Evolutionary conservation across 2,888 invertebrate genomes (phyloP), one percentile per base, ranked within the genome.

Genomic region (Cheilosia pagana): DNA sequence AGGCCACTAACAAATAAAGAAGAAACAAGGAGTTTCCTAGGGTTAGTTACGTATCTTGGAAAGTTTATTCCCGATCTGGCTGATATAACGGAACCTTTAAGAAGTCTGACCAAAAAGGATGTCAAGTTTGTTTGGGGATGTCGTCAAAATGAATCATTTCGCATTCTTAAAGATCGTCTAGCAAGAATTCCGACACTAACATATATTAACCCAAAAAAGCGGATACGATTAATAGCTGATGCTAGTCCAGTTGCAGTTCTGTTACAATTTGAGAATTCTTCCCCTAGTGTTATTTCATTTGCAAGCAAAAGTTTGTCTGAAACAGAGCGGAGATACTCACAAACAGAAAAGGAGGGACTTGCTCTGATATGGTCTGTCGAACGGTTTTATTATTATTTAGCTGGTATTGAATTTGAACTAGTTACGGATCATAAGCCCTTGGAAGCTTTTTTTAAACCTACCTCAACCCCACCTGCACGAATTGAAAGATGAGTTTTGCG

Each of bases 41-140:
- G 28, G 28, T 28, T 28, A 28, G 7, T 28, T 7, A 28, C 28
- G 28, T 28, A 28, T 7, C 28, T 28, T 28, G 28, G 7, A 28
- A 28, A 6, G 28, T 28, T 7, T 1, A 70, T 86, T 39, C 81
- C 81, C 12, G 85, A 86, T 35, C 28, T 86, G 25, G 72, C 62
- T 8, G 62, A 85, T 50, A 63, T 59, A 16, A 87, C 83, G 8
- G 81, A 86, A 43, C 78, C 83, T 23, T 55, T 81, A 4, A 60
- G 87, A 52, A 48, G 45, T 2, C 28, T 83, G 7, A 57, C 75
- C 16, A 86, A 85, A 59, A 50, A 65, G 43, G 63, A 85, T 21
- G 48, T 57, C 23, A 70, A 81, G 72, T 87, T 87, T 67, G 35
- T 59, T 14, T 87, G 87, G 87, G 68, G 59, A 12, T n/a, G n/a